Base-by-base conservation (phyloP, 2,888 invertebrate genomes). In the Melieria crassipennis region DNA sequence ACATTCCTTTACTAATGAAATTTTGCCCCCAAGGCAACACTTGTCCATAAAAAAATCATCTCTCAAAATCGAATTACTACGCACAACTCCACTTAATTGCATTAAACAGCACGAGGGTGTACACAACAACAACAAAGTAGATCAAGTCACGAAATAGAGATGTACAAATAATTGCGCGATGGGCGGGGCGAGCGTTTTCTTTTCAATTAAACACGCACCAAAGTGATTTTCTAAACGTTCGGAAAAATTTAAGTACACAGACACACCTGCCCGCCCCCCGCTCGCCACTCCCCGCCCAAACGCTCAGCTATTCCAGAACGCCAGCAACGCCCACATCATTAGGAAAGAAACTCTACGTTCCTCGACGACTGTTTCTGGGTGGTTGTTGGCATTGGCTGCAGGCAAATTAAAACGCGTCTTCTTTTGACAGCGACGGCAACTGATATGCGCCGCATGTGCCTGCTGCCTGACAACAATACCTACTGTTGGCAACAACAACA, bases 131-230 rank as follows among this genome's bases (percentile, higher is more conserved):
- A 70, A 68, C 61, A 62, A 63, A 57, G 46, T 10, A 9, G 48
- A 73, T 47, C 45, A 50, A 71, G 72, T 47, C 9, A 47, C 42
- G 50, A 60, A 45, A 13, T 42, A 61, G 60, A 68, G 10, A 63
- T 4, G n/a, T 6, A 69, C 46, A 63, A 13, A 66, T 13, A 42
- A 50, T 65, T 62, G 16, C 50, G 48, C 55, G 67, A 58, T 43
- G 65, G 60, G 70, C 63, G 69, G 71, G 30, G 30, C 30, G 1
- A 77, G 58, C 71, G 74, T 75, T 78, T 78, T 78, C 75, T 75
- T 79, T 78, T 77, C 77, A 79, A 79, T 79, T 79, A 78, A 78
- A 79, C 77, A 77, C 78, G 75, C 76, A 78, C 75, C 75, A 73
- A 77, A 72, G 60, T 63, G 57, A 71, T 69, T 42, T 45, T 5